Percentiles rank a stretch among this genome's conserved stretches.
These are phyloP conservation scores for Sylvia atricapilla DNA, from an alignment of 2,113 vertebrate genomes.

Conservation along the genomic window DNA sequence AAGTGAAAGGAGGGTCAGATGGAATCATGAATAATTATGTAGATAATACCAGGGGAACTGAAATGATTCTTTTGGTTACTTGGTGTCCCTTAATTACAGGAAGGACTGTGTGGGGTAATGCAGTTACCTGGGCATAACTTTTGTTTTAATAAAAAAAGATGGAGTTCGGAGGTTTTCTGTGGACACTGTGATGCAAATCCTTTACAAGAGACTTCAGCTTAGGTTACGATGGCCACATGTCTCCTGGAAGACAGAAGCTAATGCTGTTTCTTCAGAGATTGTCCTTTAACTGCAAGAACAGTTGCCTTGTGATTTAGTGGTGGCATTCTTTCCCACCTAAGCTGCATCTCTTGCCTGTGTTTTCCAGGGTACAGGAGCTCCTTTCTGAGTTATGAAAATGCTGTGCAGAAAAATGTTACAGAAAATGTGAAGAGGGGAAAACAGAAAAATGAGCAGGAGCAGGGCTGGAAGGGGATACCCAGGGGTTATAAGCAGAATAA, in stretches of 20 bases:
- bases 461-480: neutral
- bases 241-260: neutral
- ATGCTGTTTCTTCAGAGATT: neutral
- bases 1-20: neutral
- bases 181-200: neutral
- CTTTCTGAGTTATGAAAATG: neutral
- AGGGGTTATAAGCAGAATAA: neutral
- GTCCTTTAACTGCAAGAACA: neutral
- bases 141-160: neutral
- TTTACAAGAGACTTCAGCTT: neutral
- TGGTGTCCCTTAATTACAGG: neutral
- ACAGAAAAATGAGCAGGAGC: neutral
- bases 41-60: neutral
- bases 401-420: neutral
- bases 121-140: neutral
- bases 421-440: neutral
- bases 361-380: neutral
- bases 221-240: neutral
- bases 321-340: neutral
- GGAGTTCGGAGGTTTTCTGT: neutral
- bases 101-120: neutral
- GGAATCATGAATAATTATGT: neutral
- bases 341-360: neutral
- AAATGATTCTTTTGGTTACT: neutral
- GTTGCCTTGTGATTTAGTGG: neutral